Evolutionary conservation across 2,113 vertebrate species (phyloP).

Genomic region (Hippopotamus amphibius): DNA sequence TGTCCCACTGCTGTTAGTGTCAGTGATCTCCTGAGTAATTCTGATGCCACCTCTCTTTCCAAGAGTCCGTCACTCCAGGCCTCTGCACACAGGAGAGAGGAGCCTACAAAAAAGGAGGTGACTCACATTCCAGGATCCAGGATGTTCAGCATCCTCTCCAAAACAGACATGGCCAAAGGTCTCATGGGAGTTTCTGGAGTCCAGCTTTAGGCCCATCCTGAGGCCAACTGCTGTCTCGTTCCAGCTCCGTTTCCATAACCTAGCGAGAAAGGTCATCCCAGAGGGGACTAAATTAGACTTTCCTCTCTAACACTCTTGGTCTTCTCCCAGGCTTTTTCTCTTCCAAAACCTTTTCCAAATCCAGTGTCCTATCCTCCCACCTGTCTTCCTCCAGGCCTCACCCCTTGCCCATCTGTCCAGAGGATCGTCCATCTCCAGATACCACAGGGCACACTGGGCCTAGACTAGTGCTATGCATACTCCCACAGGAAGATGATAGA

Average conservation of each 20-base stretch:
- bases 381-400: not conserved
- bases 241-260: not conserved
- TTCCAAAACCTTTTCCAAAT: not conserved
- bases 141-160: no score
- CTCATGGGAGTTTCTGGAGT: no score
- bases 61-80: no score
- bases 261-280: not conserved
- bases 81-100: not conserved
- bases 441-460: not conserved
- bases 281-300: not conserved
- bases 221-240: not conserved
- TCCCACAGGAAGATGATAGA: not conserved
- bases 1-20: no score
- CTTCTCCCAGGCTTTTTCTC: not conserved
- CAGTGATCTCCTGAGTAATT: no score
- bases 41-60: not conserved
- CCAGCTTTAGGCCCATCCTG: not conserved
- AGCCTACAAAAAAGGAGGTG: no score
- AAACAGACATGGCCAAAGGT: accelerated
- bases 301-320: not conserved
- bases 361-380: not conserved
- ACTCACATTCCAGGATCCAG: not conserved
- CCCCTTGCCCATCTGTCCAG: not conserved
- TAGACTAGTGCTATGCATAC: accelerated
- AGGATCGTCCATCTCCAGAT: accelerated